These are phyloP conservation scores for Petroica traversi DNA, from an alignment of 2,113 vertebrate genomes.

Conservation along the genomic window DNA sequence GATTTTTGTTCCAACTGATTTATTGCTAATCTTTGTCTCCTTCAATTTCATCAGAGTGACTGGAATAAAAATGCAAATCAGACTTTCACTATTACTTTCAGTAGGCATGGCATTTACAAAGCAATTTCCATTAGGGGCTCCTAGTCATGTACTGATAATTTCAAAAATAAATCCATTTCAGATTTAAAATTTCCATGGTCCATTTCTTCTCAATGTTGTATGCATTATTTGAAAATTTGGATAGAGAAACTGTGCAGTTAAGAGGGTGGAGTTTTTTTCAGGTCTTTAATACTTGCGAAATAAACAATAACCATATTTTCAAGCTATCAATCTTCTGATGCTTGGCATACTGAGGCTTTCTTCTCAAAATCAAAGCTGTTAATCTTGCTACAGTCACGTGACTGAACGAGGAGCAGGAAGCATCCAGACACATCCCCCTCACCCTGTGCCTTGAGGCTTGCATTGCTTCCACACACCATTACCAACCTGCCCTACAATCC, in stretches of 20 bases:
- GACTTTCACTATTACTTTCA: background rate
- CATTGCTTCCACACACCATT: accelerated
- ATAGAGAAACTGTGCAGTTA: background rate
- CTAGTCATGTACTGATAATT: background rate
- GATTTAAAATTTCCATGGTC: background rate
- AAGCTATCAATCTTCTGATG: background rate
- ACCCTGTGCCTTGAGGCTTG: background rate
- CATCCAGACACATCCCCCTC: accelerated
- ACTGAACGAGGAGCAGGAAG: background rate
- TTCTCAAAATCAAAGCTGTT: background rate
- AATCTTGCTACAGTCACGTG: background rate
- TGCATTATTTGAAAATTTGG: background rate
- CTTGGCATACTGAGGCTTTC: background rate
- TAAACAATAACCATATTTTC: background rate
- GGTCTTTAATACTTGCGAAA: background rate
- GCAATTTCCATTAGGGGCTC: background rate
- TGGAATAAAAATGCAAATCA: background rate
- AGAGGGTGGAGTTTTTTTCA: background rate
- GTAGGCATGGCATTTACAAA: background rate
- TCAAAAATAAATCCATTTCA: background rate
- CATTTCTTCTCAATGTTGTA: background rate
- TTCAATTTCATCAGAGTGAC: background rate
- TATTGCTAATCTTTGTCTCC: background rate
- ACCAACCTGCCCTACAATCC: background rate
- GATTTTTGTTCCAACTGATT: background rate